Conservation (phyloP, 2,113 vertebrate species). For the Leucopsar rothschildi region DNA sequence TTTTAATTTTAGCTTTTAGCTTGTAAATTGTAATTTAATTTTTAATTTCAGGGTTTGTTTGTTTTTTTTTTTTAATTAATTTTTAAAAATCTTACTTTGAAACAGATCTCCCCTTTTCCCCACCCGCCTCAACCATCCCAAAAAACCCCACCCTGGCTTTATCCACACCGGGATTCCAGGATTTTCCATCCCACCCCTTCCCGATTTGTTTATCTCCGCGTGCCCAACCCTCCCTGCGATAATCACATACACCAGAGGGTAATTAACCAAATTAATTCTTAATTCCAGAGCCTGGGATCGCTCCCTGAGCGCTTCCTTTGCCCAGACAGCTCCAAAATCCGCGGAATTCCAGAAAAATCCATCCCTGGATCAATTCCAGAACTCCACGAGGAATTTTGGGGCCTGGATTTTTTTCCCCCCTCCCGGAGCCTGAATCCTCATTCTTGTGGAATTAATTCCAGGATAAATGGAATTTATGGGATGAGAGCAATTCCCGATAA, state of each 20-base stretch:
- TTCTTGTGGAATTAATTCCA: not conserved
- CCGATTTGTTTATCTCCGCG: not conserved
- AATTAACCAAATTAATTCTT: too few species aligned
- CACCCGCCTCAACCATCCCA: not conserved
- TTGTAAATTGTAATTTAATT: too few species aligned
- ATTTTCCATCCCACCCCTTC: not conserved
- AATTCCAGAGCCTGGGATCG: not conserved
- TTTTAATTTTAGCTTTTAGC: too few species aligned
- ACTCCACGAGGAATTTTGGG: not conserved
- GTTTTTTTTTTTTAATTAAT: too few species aligned
- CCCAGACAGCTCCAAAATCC: not conserved
- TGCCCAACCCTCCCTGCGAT: not conserved
- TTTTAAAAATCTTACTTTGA: not conserved
- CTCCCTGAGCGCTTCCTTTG: accelerated
- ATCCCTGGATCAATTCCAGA: not conserved
- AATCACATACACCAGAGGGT: not conserved
- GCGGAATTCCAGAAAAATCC: accelerated
- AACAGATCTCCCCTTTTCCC: not conserved
- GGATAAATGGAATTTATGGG: accelerated
- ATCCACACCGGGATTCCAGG: accelerated
- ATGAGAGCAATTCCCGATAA: not conserved
- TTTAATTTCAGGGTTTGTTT: too few species aligned
- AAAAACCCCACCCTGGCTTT: not conserved
- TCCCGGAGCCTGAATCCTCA: not conserved
- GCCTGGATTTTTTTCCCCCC: accelerated